Evolutionary conservation across 2,113 vertebrate species (phyloP).

Genomic region (Bos indicus): DNA sequence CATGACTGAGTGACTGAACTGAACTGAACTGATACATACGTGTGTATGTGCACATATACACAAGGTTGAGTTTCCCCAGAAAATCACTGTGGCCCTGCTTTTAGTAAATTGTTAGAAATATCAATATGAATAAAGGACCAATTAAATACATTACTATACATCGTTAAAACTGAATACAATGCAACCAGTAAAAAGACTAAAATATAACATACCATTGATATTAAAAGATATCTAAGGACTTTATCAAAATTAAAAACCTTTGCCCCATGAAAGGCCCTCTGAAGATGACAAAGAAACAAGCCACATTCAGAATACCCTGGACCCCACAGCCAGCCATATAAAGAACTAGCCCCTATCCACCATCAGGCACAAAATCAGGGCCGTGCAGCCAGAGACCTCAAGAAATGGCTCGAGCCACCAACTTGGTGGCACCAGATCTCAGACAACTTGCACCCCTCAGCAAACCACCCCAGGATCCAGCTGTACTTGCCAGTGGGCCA

Average conservation of each 20-base stretch:
- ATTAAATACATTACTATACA: background rate
- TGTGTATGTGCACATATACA: background rate
- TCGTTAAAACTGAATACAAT: background rate
- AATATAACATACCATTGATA: background rate
- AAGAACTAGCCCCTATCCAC: background rate
- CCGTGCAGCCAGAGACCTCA: background rate
- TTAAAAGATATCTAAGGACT: background rate
- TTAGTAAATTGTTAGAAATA: background rate
- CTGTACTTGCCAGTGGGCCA: background rate
- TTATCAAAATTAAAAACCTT: background rate
- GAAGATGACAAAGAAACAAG: background rate
- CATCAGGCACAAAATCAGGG: background rate
- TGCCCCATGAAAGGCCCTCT: background rate
- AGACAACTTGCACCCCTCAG: background rate
- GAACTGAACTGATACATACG: background rate
- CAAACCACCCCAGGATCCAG: background rate
- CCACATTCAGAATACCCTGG: background rate
- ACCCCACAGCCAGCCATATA: background rate
- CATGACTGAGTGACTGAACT: too few relatives aligned
- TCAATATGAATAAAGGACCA: background rate
- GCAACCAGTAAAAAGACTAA: background rate
- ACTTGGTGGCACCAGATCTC: background rate
- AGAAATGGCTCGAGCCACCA: background rate
- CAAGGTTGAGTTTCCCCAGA: background rate
- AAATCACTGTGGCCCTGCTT: background rate